Base-by-base conservation (phyloP, 2,888 invertebrate species). In the Anoplius nigerrimus region DNA sequence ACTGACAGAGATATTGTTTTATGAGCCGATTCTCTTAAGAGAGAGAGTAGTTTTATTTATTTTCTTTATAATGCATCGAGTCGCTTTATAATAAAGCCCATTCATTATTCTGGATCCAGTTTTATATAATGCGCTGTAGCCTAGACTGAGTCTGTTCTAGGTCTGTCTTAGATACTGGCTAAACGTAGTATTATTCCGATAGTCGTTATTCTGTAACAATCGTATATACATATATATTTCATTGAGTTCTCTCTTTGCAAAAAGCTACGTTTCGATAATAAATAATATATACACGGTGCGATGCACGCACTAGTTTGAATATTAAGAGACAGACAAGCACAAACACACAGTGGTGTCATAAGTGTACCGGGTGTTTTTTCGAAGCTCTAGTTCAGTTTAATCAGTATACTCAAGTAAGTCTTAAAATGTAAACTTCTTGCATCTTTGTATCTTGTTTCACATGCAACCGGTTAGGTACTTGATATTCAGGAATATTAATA, bases 111-210 rank as follows among this genome's bases (percentile, higher is more conserved):
- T 88, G 88, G 88, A 88, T 88, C 60, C 65, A 75, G 75, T 69
- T 45, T 34, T 34, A 34, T 34, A 75, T 74, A 83, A 82, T 74
- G 80, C 82, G 82, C 78, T 77, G 82, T 86, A 87, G 87, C 86
- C 88, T 87, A 84, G 85, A 87, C 86, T 88, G 87, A 85, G 87
- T 88, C 86, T 88, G 88, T 88, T 84, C 87, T 88, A 85, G 85
- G 88, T 88, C 87, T 88, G 88, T 88, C 88, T 88, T 87, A 80
- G 74, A 83, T 78, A 82, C 70, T 62, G 69, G 71, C 70, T 66
- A 67, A 65, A 54, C 11, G 20, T 34, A 34, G 22, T 51, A 0
- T n/a, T n/a, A n/a, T 34, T 27, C 34, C 16, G 5, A 58, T 21
- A 18, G 27, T 22, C 13, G n/a, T 43, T 15, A n/a, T 24, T 59